phyloP scores from a whole-genome alignment of 1,140 invertebrate genomes.

The Carposina sasakii region DNA sequence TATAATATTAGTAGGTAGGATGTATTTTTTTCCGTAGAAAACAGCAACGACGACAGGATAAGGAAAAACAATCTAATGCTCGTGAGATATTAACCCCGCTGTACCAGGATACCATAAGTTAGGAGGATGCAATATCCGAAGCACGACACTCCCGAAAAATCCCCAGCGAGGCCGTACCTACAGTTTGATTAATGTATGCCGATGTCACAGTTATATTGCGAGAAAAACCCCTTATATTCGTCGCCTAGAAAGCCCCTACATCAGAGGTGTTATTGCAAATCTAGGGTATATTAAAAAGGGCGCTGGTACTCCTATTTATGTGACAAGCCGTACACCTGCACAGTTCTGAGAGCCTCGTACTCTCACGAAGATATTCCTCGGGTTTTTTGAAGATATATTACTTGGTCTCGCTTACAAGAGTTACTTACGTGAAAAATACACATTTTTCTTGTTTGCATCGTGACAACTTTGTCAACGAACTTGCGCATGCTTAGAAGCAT shows the following conservation, averaged over 20 bases:
- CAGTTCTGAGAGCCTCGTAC: too few relatives aligned
- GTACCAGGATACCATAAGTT: conserved; percentile 55
- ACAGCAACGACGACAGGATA: too few relatives aligned
- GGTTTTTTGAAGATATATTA: not conserved
- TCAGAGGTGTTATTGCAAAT: conserved; percentile 61
- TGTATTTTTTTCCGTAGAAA: too few relatives aligned
- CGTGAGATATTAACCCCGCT: conserved; percentile 35
- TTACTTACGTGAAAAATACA: too few relatives aligned
- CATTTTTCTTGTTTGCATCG: too few relatives aligned
- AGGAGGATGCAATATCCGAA: conserved; percentile 49
- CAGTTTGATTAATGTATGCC: conserved; percentile 61
- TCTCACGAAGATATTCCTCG: not conserved
- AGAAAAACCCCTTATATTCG: conserved; percentile 46
- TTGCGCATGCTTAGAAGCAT: too few relatives aligned
- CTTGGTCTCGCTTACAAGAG: not conserved
- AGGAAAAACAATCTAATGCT: conserved; percentile 12
- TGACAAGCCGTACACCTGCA: conserved; percentile 34
- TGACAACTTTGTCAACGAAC: too few relatives aligned
- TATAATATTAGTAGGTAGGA: too few relatives aligned
- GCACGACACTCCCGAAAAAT: conserved; percentile 41
- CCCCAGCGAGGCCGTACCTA: conserved; percentile 28
- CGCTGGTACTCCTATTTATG: conserved; percentile 36
- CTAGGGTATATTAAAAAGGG: conserved; percentile 64
- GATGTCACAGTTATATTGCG: conserved; percentile 56
- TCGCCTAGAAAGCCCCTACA: conserved; percentile 30